A percentile compares a stretch with the other conserved stretches of the same genome.
Evolutionary conservation across 2,888 invertebrate genomes (phyloP).

Genomic region (Diaperis boleti): DNA sequence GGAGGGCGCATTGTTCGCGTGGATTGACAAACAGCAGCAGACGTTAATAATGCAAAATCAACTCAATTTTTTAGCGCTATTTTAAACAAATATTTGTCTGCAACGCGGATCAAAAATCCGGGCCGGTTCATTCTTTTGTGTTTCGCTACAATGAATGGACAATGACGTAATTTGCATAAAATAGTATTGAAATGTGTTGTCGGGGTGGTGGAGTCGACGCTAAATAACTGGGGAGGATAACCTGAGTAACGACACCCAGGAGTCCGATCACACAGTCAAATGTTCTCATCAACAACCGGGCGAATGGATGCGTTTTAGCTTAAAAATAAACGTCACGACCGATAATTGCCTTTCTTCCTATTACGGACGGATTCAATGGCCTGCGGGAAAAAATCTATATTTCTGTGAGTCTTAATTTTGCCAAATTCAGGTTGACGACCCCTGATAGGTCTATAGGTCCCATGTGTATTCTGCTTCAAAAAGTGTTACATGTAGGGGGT

Average conservation of each 20-base stretch:
- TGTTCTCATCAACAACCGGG: conserved; percentile 57
- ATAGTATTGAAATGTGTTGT: conserved; percentile 37
- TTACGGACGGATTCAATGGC: conserved; percentile 1
- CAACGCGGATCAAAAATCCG: conserved; percentile 4
- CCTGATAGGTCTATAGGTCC: too few relatives aligned
- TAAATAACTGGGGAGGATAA: conserved; percentile 48
- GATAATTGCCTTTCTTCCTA: conserved; percentile 13
- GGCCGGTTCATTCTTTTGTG: conserved; percentile 3
- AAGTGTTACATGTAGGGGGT: too few relatives aligned
- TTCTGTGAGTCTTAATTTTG: not conserved
- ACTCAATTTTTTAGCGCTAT: conserved; percentile 4
- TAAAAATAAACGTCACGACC: conserved; percentile 35
- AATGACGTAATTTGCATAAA: conserved; percentile 37
- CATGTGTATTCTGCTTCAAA: too few relatives aligned
- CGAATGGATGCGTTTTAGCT: conserved; percentile 20
- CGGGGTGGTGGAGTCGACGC: conserved; percentile 39
- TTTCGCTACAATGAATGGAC: conserved; percentile 10
- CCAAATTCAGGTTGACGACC: not conserved
- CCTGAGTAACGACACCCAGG: conserved; percentile 52
- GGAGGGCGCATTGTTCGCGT: conserved; percentile 28
- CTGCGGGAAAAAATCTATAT: too few relatives aligned
- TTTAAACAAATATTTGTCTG: conserved; percentile 19
- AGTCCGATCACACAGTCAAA: conserved; percentile 57
- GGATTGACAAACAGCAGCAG: conserved; percentile 14
- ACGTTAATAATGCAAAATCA: conserved; percentile 12